These are phyloP conservation scores for Gephyroberyx darwinii DNA, from an alignment of 2,797 vertebrate species.

Conservation along the genomic window DNA sequence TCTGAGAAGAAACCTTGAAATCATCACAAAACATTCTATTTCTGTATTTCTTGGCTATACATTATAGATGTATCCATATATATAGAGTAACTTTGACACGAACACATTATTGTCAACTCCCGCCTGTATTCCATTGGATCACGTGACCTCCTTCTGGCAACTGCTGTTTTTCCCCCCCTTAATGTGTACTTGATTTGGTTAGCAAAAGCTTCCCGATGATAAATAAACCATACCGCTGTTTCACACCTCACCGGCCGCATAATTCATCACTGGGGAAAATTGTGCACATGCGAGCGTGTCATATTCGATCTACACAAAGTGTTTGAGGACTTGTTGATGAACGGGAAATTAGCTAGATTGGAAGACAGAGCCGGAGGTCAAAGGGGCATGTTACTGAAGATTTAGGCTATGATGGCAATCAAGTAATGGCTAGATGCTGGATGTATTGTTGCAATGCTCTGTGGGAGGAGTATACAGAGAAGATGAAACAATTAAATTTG, in stretches of 20 bases:
- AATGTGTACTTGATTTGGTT: conserved; percentile 44
- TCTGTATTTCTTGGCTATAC: not conserved
- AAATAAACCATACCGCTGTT: conserved; percentile 66
- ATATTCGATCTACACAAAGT: conserved; percentile 53
- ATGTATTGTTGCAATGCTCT: conserved; percentile 10
- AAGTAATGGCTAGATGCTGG: conserved; percentile 1
- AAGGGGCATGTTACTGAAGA: conserved; percentile 22
- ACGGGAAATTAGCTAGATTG: conserved; percentile 47
- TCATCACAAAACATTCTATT: not conserved
- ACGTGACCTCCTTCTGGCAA: conserved; percentile 7
- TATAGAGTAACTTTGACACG: conserved; percentile 2
- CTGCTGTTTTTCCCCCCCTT: not conserved
- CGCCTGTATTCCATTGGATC: conserved; percentile 4
- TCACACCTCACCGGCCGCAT: conserved; percentile 54
- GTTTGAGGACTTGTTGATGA: conserved; percentile 34
- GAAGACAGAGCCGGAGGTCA: conserved; percentile 39
- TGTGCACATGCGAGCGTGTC: conserved; percentile 31
- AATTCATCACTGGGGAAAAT: conserved; percentile 60
- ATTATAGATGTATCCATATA: conserved; percentile 19
- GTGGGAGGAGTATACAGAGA: conserved; percentile 1
- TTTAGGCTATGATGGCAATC: conserved; percentile 37
- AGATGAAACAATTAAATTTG: conserved; percentile 34
- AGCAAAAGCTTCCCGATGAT: conserved; percentile 40
- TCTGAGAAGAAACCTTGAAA: not conserved
- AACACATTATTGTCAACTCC: conserved; percentile 17